These are phyloP conservation scores for Pomatorhinus ruficollis DNA, from an alignment of 2,113 vertebrate species.

Conservation along the genomic window DNA sequence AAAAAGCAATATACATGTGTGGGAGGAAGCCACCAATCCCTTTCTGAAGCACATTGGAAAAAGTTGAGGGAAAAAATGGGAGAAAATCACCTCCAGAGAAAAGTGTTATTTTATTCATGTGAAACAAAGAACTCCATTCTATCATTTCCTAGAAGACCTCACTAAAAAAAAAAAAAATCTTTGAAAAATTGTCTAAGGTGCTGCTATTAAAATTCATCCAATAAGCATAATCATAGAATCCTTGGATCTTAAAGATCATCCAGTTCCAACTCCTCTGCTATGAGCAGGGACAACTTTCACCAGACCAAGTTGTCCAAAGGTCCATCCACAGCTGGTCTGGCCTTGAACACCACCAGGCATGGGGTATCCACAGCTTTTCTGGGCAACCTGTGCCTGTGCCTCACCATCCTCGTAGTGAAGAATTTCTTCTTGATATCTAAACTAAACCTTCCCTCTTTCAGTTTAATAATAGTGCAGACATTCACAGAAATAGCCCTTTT, in stretches of 20 bases:
- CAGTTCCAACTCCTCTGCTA: not conserved
- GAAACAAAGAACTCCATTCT: not conserved
- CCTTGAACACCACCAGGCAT: not conserved
- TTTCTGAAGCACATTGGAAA: not conserved
- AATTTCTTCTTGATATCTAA: not conserved
- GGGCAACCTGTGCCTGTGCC: not conserved
- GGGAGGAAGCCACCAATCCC: not conserved
- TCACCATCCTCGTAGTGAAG: not conserved
- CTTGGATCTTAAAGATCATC: not conserved
- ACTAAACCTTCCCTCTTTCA: not conserved
- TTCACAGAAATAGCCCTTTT: not conserved
- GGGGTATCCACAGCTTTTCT: not conserved
- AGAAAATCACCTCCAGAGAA: not conserved
- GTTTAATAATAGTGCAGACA: not conserved
- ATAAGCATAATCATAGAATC: not conserved
- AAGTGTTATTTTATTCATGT: not conserved
- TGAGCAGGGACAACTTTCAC: not conserved
- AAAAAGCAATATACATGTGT: not conserved
- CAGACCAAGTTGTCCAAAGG: not conserved
- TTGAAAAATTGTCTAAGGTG: not conserved
- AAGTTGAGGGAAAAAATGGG: not conserved
- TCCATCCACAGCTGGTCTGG: not conserved
- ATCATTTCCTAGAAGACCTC: not conserved
- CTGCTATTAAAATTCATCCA: not conserved
- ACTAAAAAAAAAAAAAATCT: not conserved